Evolutionary conservation across 2,888 invertebrate species (phyloP).

Genomic region (Melikaiella ostensackeni): DNA sequence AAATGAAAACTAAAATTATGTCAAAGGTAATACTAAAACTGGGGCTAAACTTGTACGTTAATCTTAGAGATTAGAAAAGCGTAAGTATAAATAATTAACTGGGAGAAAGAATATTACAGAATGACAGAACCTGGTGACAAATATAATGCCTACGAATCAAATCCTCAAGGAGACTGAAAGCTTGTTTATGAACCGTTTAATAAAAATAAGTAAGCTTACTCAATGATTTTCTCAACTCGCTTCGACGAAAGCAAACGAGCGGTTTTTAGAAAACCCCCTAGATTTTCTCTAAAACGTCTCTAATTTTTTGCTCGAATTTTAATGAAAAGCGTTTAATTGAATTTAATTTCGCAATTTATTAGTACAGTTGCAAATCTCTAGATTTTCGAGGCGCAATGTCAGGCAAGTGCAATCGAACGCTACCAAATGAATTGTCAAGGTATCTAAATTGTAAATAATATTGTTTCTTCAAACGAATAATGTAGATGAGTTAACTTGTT

Average conservation of each 20-base stretch:
- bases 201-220: conserved; percentile 17
- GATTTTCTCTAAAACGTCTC: conserved; percentile 17
- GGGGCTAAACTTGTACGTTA: conserved; percentile 26
- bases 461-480: conserved; percentile 61
- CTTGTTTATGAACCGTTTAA: conserved; percentile 42
- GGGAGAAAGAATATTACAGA: neutral
- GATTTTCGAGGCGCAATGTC: conserved; percentile 1
- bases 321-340: neutral
- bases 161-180: conserved; percentile 67
- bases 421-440: conserved; percentile 50
- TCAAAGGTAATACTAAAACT: neutral
- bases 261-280: neutral
- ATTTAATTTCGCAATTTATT: neutral
- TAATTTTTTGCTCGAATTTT: neutral
- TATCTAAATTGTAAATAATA: conserved; percentile 52
- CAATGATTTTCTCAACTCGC: conserved; percentile 5
- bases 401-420: conserved; percentile 14
- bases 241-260: conserved; percentile 36
- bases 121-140: neutral
- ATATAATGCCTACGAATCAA: conserved; percentile 62
- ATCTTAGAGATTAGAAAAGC: conserved; percentile 12
- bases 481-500: conserved; percentile 42
- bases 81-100: neutral
- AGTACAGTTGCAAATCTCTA: conserved; percentile 3
- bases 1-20: neutral